Evolutionary conservation across 2,113 vertebrate species (phyloP).

Genomic region (Coturnix japonica): DNA sequence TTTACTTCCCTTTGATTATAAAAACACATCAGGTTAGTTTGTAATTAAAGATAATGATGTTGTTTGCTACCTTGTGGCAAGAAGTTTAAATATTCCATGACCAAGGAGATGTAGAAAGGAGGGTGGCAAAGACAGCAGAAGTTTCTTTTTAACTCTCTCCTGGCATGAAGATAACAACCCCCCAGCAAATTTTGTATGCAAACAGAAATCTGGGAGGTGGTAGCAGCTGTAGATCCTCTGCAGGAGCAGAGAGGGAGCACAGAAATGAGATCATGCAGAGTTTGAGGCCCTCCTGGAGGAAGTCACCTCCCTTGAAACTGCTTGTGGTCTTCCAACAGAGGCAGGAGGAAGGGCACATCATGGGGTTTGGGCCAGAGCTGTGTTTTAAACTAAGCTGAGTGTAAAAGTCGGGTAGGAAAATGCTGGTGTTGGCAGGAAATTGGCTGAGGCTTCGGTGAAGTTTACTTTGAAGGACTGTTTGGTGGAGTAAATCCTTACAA

Average conservation of each 20-base stretch:
- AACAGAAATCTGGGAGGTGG: not conserved
- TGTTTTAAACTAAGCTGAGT: not conserved
- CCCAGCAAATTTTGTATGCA: not conserved
- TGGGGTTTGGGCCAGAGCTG: not conserved
- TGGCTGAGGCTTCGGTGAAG: not conserved
- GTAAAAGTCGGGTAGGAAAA: not conserved
- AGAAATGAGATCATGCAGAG: not conserved
- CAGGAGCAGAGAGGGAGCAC: not conserved
- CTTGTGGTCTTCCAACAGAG: not conserved
- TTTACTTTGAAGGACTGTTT: not conserved
- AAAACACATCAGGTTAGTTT: slow-evolving; percentile 30
- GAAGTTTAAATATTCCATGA: slow-evolving; percentile 42
- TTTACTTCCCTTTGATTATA: slow-evolving; percentile 64
- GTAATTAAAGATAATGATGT: slow-evolving; percentile 71
- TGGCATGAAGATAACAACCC: not conserved
- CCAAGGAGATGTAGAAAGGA: slow-evolving; percentile 6
- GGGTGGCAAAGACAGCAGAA: not conserved
- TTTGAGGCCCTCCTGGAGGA: not conserved
- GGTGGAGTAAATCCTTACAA: not conserved
- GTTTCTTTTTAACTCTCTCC: not conserved
- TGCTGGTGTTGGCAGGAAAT: not conserved
- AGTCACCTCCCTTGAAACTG: not conserved
- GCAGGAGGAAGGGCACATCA: accelerated
- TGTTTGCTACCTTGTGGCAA: slow-evolving; percentile 58
- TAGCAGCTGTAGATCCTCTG: not conserved